A percentile compares a stretch with the other conserved stretches of the same genome.
Conservation (phyloP, 2,888 invertebrate genomes). For the Dasysyrphus albostriatus region DNA sequence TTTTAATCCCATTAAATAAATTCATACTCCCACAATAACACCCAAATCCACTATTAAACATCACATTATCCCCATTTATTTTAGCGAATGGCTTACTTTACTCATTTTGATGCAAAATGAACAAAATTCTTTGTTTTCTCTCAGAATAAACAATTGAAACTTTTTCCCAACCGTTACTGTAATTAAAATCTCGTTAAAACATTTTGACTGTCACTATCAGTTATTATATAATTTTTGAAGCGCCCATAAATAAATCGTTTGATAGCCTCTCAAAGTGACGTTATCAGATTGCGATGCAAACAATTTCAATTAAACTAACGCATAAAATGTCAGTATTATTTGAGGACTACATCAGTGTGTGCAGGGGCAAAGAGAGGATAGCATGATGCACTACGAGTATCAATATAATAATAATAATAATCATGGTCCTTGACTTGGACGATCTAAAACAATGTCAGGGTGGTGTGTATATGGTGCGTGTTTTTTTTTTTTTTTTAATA, state of each 20-base stretch:
- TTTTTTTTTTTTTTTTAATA: not conserved
- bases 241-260: slow-evolving; percentile 12
- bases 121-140: not conserved
- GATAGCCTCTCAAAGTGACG: slow-evolving; percentile 22
- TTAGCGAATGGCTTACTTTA: not conserved
- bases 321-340: slow-evolving; percentile 15
- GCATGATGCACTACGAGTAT: not conserved
- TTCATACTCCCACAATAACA: not conserved
- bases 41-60: not conserved
- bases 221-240: not conserved
- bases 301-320: slow-evolving; percentile 26
- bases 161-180: not conserved
- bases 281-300: slow-evolving; percentile 33
- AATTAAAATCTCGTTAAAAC: slow-evolving; percentile 33
- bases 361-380: not conserved
- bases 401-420: slow-evolving; percentile 1
- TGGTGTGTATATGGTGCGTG: not conserved
- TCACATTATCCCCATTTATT: not conserved
- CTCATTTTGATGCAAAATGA: not conserved
- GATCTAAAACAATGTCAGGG: not conserved
- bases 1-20: not conserved
- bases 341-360: not conserved
- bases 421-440: slow-evolving; percentile 10
- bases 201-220: slow-evolving; percentile 22
- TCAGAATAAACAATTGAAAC: not conserved